Conservation (phyloP, 2,797 vertebrate genomes). For the Microctenopoma steveboyesi region DNA sequence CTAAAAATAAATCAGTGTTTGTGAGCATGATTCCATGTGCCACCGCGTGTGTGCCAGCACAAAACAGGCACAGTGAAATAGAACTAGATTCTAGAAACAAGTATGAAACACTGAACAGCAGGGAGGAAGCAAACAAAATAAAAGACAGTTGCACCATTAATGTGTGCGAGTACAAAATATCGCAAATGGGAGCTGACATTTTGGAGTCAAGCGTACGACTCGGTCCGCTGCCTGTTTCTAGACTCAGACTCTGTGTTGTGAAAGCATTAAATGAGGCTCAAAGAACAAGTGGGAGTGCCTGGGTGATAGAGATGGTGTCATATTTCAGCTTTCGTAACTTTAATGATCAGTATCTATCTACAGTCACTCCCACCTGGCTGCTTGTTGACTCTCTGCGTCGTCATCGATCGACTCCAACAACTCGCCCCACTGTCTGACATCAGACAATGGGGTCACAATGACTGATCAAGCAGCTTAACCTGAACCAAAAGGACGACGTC, state of each 20-base stretch:
- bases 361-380: slow-evolving; percentile 42
- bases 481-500: background rate
- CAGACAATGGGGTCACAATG: slow-evolving; percentile 22
- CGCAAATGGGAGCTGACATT: background rate
- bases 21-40: no score
- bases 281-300: background rate
- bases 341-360: slow-evolving; percentile 60
- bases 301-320: slow-evolving; percentile 25
- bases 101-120: background rate
- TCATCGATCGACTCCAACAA: slow-evolving; percentile 57
- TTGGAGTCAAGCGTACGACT: slow-evolving; percentile 3
- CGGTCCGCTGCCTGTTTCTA: slow-evolving; percentile 3
- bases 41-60: no score
- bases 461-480: slow-evolving; percentile 14
- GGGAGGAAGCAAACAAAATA: background rate
- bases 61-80: no score
- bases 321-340: slow-evolving; percentile 53
- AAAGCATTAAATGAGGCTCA: slow-evolving; percentile 2
- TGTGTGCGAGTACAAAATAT: background rate
- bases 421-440: slow-evolving; percentile 30
- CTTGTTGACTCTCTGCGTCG: slow-evolving; percentile 6
- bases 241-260: background rate
- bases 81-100: background rate
- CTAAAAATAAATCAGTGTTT: no score
- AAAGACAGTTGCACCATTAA: background rate